phyloP scores from a whole-genome alignment of 2,888 invertebrate species.

The Eilema caniola region DNA sequence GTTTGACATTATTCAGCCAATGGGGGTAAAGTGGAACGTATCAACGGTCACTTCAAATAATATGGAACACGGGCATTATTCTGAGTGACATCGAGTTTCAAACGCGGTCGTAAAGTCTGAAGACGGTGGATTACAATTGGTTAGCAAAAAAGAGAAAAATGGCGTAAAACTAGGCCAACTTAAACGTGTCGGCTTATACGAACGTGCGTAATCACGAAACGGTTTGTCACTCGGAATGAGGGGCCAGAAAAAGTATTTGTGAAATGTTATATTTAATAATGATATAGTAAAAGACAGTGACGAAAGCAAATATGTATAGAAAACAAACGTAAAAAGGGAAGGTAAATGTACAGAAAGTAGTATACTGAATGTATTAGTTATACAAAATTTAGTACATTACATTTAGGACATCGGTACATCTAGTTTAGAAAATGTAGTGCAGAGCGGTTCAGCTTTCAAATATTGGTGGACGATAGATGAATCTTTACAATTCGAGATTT shows the following conservation, averaged over 20 bases:
- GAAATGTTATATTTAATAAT: conserved; percentile 40
- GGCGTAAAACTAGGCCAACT: no score
- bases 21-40: conserved; percentile 31
- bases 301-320: conserved; percentile 21
- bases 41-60: conserved; percentile 28
- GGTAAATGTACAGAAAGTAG: conserved; percentile 68
- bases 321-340: conserved; percentile 34
- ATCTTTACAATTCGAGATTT: conserved; percentile 77
- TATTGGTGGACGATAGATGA: conserved; percentile 80
- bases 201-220: no score
- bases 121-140: no score
- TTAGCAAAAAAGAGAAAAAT: no score
- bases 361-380: conserved; percentile 73
- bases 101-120: no score
- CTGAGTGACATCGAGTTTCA: no score
- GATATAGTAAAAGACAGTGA: conserved; percentile 28
- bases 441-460: conserved; percentile 85
- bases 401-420: conserved; percentile 74
- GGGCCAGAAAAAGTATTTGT: conserved; percentile 20
- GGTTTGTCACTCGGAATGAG: no score
- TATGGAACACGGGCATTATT: conserved; percentile 15
- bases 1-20: conserved; percentile 57
- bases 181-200: no score
- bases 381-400: conserved; percentile 73
- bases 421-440: conserved; percentile 77